phyloP scores from a whole-genome alignment of 2,113 vertebrate species.

The Pithys albifrons region DNA sequence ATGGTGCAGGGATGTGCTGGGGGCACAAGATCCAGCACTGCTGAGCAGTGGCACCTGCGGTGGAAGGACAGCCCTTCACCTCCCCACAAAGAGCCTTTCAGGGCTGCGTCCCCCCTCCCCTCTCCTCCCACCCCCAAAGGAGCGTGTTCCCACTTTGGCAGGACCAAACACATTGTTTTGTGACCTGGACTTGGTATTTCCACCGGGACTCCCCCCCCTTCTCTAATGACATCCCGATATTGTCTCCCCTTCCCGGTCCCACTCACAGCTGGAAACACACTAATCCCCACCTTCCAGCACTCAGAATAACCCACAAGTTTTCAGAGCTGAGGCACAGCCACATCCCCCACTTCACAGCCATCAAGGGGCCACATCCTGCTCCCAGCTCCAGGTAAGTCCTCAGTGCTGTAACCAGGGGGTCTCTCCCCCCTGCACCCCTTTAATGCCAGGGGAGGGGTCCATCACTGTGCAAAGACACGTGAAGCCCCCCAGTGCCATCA shows the following conservation, averaged over 20 bases:
- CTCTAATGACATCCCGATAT: conserved; percentile 68
- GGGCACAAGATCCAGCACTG: accelerated
- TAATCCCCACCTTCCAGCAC: conserved; percentile 13
- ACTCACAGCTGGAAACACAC: conserved; percentile 55
- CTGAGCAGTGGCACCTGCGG: accelerated
- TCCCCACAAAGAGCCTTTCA: neutral
- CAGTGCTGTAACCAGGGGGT: accelerated
- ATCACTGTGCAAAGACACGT: accelerated
- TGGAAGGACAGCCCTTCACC: neutral
- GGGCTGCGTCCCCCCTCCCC: neutral
- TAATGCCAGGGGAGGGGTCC: neutral
- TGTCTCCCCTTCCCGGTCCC: conserved; percentile 64
- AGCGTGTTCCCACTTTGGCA: neutral
- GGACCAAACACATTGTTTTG: neutral
- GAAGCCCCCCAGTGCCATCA: neutral
- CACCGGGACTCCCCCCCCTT: conserved; percentile 42
- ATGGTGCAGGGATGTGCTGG: accelerated
- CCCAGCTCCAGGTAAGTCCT: neutral
- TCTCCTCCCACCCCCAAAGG: neutral
- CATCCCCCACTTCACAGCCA: neutral
- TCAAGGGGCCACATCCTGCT: neutral
- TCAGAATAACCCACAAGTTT: conserved; percentile 26
- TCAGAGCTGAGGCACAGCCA: neutral
- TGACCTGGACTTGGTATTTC: conserved; percentile 32
- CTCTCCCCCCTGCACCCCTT: neutral